These are phyloP conservation scores for Nymphalis io DNA, from an alignment of 1,140 invertebrate genomes.

Conservation along the genomic window DNA sequence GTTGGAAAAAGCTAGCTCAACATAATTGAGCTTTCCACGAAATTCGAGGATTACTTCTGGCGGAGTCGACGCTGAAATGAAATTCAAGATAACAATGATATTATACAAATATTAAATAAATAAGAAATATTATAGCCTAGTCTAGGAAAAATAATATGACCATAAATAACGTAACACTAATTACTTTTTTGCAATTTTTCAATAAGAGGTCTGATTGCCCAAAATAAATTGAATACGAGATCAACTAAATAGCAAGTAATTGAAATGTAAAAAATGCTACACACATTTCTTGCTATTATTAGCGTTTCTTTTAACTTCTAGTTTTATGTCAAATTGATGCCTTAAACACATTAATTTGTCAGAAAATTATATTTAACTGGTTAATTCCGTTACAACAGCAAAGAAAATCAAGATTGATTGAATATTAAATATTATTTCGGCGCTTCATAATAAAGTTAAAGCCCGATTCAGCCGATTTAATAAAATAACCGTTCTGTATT, in stretches of 20 bases:
- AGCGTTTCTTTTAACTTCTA: too few relatives aligned
- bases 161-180: too few relatives aligned
- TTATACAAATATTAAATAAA: conserved; percentile 3
- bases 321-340: too few relatives aligned
- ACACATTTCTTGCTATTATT: too few relatives aligned
- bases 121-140: background rate
- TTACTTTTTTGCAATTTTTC: too few relatives aligned
- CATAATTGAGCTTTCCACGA: conserved; percentile 39
- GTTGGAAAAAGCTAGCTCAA: conserved; percentile 36
- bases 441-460: conserved; percentile 19
- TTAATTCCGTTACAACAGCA: conserved; percentile 14
- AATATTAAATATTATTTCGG: conserved; percentile 29
- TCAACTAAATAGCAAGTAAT: too few relatives aligned
- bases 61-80: conserved; percentile 34
- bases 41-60: conserved; percentile 36
- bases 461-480: conserved; percentile 15
- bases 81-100: conserved; percentile 30
- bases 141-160: too few relatives aligned
- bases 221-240: too few relatives aligned
- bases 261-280: too few relatives aligned
- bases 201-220: too few relatives aligned
- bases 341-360: conserved; percentile 11
- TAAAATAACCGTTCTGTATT: conserved; percentile 23
- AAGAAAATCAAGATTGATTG: conserved; percentile 24
- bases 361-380: background rate